A percentile compares a stretch with the other conserved stretches of the same genome.
Conservation (phyloP, 2,797 vertebrate genomes). For the Distichodus sexfasciatus region DNA sequence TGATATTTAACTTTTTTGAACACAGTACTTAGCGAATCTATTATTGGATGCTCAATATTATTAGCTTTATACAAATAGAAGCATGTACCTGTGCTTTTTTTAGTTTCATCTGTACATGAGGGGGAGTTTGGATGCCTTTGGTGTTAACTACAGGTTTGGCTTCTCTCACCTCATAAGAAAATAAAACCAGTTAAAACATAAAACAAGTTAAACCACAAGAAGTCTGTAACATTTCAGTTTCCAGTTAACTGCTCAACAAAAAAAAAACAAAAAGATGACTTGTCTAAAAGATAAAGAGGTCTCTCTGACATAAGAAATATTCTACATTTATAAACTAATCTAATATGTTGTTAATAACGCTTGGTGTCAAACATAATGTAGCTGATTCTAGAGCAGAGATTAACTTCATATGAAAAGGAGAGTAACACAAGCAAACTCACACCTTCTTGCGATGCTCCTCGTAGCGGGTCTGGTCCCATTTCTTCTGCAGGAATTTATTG, state of each 20-base stretch:
- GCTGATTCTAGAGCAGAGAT: too few relatives aligned
- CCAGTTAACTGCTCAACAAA: too few relatives aligned
- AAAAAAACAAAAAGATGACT: neutral
- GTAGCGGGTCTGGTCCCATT: conserved; percentile 70
- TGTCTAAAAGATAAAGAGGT: neutral
- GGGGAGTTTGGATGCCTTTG: conserved; percentile 58
- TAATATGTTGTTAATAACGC: too few relatives aligned
- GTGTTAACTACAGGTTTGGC: conserved; percentile 68
- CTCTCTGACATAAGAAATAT: neutral
- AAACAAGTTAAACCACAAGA: neutral
- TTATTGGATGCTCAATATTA: neutral
- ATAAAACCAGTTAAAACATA: neutral
- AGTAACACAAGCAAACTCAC: neutral
- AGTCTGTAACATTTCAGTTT: neutral
- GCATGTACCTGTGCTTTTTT: conserved; percentile 61
- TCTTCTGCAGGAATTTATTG: conserved; percentile 73
- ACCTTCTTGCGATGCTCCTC: conserved; percentile 72
- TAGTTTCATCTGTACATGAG: conserved; percentile 71
- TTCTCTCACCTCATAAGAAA: conserved; percentile 62
- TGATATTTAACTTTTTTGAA: too few relatives aligned
- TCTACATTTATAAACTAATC: neutral
- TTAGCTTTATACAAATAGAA: neutral
- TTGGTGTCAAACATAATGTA: too few relatives aligned
- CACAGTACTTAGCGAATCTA: too few relatives aligned
- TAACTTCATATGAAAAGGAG: too few relatives aligned